Percentiles rank a stretch among this genome's conserved stretches.
These are phyloP conservation scores for Nysson spinosus DNA, from an alignment of 2,888 invertebrate species.

Conservation along the genomic window DNA sequence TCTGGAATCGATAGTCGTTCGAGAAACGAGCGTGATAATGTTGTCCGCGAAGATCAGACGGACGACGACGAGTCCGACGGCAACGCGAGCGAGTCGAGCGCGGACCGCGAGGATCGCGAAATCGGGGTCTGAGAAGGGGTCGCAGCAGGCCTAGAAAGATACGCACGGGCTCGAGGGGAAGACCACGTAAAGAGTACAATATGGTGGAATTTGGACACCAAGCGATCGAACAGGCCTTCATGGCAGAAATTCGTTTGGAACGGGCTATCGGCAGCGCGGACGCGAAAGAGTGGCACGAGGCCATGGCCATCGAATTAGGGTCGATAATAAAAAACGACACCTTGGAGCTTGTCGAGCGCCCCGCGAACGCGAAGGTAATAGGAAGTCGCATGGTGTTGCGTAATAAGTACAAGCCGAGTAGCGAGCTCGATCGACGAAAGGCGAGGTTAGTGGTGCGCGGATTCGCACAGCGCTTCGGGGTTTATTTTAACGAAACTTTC, in stretches of 20 bases:
- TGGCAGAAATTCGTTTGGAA: constrained; percentile 26
- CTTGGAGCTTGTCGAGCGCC: constrained; percentile 32
- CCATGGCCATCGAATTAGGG: constrained; percentile 20
- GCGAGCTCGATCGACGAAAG: constrained; percentile 29
- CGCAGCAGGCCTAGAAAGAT: constrained; percentile 25
- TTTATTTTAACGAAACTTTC: no score
- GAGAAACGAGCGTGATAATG: neutral
- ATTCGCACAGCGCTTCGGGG: neutral
- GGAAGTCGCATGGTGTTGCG: constrained; percentile 32
- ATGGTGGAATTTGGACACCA: neutral
- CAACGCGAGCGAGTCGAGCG: neutral
- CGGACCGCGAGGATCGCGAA: neutral
- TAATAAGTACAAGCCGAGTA: constrained; percentile 31
- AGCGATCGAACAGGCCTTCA: constrained; percentile 4
- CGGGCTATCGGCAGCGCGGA: constrained; percentile 16
- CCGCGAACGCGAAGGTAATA: constrained; percentile 16
- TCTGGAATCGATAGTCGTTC: no score
- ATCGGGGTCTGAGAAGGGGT: constrained; percentile 1
- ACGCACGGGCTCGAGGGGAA: constrained; percentile 22
- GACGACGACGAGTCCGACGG: neutral
- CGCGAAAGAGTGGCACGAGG: constrained; percentile 24
- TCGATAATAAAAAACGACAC: no score
- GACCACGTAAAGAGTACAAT: constrained; percentile 28
- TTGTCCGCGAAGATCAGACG: neutral
- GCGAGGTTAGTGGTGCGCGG: no score